These are phyloP conservation scores for Netelia inedita DNA, from an alignment of 2,888 invertebrate genomes.

Conservation along the genomic window DNA sequence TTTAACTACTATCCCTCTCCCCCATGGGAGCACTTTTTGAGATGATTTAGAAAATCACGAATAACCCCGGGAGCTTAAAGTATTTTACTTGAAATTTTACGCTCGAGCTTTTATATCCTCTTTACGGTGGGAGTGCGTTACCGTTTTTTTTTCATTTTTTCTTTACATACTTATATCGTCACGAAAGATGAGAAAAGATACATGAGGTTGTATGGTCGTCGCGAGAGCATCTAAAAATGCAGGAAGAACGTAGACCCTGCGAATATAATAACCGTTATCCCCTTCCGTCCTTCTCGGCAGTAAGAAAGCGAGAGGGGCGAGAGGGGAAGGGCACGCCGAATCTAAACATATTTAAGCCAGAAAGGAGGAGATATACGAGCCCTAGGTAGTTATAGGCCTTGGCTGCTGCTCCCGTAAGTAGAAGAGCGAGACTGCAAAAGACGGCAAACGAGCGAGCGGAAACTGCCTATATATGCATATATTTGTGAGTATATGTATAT, in stretches of 20 bases:
- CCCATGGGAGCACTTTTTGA: background rate
- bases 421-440: conserved; percentile 31
- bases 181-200: conserved; percentile 70
- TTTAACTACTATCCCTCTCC: background rate
- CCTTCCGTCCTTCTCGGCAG: conserved; percentile 20
- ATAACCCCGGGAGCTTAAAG: conserved; percentile 1
- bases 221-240: conserved; percentile 48
- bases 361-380: conserved; percentile 73
- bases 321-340: conserved; percentile 62
- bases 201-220: conserved; percentile 9
- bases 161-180: conserved; percentile 11
- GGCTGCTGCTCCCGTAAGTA: conserved; percentile 38
- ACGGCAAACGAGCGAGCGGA: conserved; percentile 34
- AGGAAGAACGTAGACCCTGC: conserved; percentile 43
- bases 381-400: conserved; percentile 42
- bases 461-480: background rate
- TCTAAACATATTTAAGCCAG: conserved; percentile 80
- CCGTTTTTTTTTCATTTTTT: conserved; percentile 10
- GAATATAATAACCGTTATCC: conserved; percentile 66
- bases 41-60: conserved; percentile 34
- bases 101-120: conserved; percentile 27
- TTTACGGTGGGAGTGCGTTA: conserved; percentile 15
- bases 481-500: background rate
- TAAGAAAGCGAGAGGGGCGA: background rate
- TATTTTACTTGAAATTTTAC: conserved; percentile 43